phyloP scores from a whole-genome alignment of 2,888 invertebrate species.

The Lumbricus terrestris region DNA sequence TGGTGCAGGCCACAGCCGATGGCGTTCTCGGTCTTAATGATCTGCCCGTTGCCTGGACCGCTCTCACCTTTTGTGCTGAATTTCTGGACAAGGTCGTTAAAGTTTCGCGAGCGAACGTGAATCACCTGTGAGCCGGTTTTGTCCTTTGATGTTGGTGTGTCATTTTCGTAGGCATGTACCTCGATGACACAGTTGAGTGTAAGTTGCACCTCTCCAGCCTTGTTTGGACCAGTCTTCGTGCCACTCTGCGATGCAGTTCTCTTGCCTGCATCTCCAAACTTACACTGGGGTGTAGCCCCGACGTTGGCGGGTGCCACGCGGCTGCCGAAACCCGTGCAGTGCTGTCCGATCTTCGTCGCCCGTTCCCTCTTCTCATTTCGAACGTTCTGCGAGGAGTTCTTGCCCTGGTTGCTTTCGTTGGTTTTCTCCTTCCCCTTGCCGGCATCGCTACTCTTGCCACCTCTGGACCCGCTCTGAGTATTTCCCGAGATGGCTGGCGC shows the following conservation, averaged over 20 bases:
- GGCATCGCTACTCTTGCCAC: neutral
- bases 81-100: constrained; percentile 41
- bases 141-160: constrained; percentile 38
- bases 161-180: neutral
- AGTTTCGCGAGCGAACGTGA: constrained; percentile 39
- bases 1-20: neutral
- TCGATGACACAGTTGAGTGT: neutral
- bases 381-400: neutral
- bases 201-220: neutral
- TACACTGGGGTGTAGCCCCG: neutral
- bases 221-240: neutral
- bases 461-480: neutral
- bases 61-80: constrained; percentile 23
- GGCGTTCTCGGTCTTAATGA: too few species aligned
- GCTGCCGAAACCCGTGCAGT: neutral
- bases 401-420: neutral
- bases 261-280: neutral
- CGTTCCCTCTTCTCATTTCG: neutral
- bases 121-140: constrained; percentile 37
- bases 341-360: neutral
- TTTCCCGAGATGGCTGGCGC: neutral
- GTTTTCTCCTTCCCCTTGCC: constrained; percentile 10
- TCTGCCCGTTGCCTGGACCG: neutral
- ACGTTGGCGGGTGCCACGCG: constrained; percentile 14
- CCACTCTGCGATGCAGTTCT: neutral